Evolutionary conservation across 2,113 vertebrate species (phyloP).

Genomic region (Phrynocephalus versicolor): DNA sequence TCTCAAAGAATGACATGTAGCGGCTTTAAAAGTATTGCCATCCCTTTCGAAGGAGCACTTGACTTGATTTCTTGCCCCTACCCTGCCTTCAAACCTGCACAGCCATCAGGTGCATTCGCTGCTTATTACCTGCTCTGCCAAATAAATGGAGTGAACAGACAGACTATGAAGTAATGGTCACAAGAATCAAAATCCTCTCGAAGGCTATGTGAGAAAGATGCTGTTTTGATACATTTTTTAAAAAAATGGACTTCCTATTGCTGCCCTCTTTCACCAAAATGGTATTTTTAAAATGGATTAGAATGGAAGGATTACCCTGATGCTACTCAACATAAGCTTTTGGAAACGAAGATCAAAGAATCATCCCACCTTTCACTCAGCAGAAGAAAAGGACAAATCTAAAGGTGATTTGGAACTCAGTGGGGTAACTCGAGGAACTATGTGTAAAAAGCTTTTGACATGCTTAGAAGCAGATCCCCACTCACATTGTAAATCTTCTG

Average conservation of each 20-base stretch:
- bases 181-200: slow-evolving; percentile 5
- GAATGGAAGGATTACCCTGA: background rate
- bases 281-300: background rate
- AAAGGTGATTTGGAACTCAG: slow-evolving; percentile 14
- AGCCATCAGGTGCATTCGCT: slow-evolving; percentile 47
- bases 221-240: slow-evolving; percentile 11
- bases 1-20: slow-evolving; percentile 33
- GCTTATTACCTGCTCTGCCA: slow-evolving; percentile 11
- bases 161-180: slow-evolving; percentile 16
- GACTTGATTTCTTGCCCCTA: slow-evolving; percentile 29
- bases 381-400: slow-evolving; percentile 12
- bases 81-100: slow-evolving; percentile 17
- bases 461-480: background rate
- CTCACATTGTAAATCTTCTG: background rate
- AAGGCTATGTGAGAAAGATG: slow-evolving; percentile 1
- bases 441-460: background rate
- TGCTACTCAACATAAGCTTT: background rate
- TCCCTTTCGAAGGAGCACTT: slow-evolving; percentile 39
- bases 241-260: background rate
- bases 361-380: background rate
- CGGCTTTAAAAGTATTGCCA: slow-evolving; percentile 48
- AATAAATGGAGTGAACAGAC: slow-evolving; percentile 2
- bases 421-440: background rate
- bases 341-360: slow-evolving; percentile 15
- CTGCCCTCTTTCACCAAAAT: background rate